Percentiles rank a stretch among this genome's conserved stretches.
phyloP scores from a whole-genome alignment of 1,140 invertebrate species.

The Hypsibius dujardini region DNA sequence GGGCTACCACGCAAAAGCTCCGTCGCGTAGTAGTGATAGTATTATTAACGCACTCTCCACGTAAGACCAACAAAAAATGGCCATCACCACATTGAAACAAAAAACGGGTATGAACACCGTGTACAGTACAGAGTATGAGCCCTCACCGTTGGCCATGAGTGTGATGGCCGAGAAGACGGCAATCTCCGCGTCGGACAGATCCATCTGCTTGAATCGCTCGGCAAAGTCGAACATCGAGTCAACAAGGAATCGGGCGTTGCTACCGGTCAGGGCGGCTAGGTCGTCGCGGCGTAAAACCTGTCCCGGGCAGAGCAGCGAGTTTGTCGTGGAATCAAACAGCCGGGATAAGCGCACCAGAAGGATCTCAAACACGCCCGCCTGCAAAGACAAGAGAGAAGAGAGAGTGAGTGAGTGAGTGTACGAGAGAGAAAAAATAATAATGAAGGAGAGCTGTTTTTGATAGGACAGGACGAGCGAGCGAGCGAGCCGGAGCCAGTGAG shows the following conservation, averaged over 20 bases:
- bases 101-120: not conserved
- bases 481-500: too few species aligned
- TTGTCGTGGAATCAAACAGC: slow-evolving; percentile 64
- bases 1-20: too few species aligned
- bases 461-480: too few species aligned
- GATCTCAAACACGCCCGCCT: slow-evolving; percentile 69
- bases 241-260: slow-evolving; percentile 77
- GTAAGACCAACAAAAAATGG: too few species aligned
- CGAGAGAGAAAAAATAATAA: too few species aligned
- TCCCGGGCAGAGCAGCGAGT: slow-evolving; percentile 77
- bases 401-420: too few species aligned
- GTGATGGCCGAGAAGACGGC: slow-evolving; percentile 86
- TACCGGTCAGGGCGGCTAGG: slow-evolving; percentile 53
- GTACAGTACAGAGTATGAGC: not conserved
- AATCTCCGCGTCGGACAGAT: slow-evolving; percentile 73
- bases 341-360: slow-evolving; percentile 74
- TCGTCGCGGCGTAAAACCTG: slow-evolving; percentile 73
- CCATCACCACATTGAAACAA: too few species aligned
- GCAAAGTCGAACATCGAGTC: slow-evolving; percentile 95
- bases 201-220: slow-evolving; percentile 70
- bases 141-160: slow-evolving; percentile 63
- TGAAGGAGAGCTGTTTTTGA: too few species aligned
- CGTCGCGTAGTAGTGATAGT: too few species aligned
- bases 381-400: slow-evolving; percentile 19
- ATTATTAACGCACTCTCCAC: too few species aligned